These are phyloP conservation scores for Stenichneumon culpator DNA, from an alignment of 2,888 invertebrate genomes.

Conservation along the genomic window DNA sequence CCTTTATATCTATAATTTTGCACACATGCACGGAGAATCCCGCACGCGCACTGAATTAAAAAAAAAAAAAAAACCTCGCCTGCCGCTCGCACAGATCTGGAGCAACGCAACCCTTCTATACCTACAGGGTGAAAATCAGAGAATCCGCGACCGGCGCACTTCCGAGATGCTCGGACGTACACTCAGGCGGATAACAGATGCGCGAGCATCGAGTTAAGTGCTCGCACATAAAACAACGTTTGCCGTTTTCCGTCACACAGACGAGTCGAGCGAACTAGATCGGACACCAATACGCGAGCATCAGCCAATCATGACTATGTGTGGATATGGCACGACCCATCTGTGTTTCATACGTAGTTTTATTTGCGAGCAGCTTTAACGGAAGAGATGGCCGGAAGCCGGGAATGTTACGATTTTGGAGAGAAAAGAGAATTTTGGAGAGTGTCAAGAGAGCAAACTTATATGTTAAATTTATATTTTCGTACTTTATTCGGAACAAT, in stretches of 20 bases:
- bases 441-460: too few species aligned
- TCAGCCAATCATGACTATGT: too few species aligned
- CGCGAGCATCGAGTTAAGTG: not conserved
- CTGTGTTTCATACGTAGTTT: too few species aligned
- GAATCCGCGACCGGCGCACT: not conserved
- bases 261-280: too few species aligned
- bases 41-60: not conserved
- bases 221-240: too few species aligned
- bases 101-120: conserved; percentile 16
- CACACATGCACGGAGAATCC: conserved; percentile 10
- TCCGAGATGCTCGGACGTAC: not conserved
- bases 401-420: not conserved
- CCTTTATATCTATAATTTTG: not conserved
- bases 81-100: conserved; percentile 23
- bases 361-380: too few species aligned
- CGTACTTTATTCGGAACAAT: too few species aligned
- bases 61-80: not conserved
- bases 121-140: not conserved
- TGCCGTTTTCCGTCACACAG: too few species aligned
- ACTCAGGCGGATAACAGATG: not conserved
- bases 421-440: not conserved
- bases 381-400: not conserved
- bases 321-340: too few species aligned
- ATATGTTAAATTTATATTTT: too few species aligned
- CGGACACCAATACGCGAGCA: too few species aligned